These are phyloP conservation scores for Thelaira solivaga DNA, from an alignment of 2,888 invertebrate genomes.

Conservation along the genomic window DNA sequence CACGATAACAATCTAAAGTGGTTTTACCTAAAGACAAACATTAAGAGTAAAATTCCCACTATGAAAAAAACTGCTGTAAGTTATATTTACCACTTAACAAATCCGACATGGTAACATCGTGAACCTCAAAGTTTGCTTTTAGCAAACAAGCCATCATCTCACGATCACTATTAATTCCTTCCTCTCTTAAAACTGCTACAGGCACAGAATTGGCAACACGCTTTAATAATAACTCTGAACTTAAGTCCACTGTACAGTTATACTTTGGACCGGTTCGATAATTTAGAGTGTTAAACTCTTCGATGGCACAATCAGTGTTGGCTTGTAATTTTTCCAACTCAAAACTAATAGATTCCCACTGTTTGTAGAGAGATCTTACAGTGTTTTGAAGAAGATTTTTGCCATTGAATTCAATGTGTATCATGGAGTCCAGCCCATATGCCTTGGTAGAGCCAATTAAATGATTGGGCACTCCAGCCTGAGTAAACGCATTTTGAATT, in stretches of 20 bases:
- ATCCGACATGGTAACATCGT: constrained; percentile 97
- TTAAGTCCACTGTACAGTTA: constrained; percentile 83
- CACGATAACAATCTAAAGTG: constrained; percentile 88
- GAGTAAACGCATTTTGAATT: constrained; percentile 81
- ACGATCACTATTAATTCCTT: constrained; percentile 95
- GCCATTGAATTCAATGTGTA: constrained; percentile 65
- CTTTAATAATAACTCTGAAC: constrained; percentile 77
- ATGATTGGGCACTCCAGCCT: constrained; percentile 81
- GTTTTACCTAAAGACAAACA: constrained; percentile 78
- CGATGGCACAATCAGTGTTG: constrained; percentile 85
- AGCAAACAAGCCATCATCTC: constrained; percentile 96
- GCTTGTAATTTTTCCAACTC: constrained; percentile 91
- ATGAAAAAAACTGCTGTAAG: neutral
- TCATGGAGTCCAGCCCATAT: constrained; percentile 80
- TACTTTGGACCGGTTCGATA: constrained; percentile 85
- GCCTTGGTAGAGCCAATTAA: constrained; percentile 83
- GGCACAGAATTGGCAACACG: constrained; percentile 77
- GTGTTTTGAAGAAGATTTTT: constrained; percentile 79
- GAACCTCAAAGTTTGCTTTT: constrained; percentile 93
- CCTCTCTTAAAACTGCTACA: constrained; percentile 96
- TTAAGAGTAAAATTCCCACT: neutral
- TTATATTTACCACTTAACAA: constrained; percentile 78
- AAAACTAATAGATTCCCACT: constrained; percentile 98
- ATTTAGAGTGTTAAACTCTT: constrained; percentile 86
- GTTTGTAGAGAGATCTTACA: constrained; percentile 84